A percentile compares a stretch with the other conserved stretches of the same genome.
These are phyloP conservation scores for Nymphalis io DNA, from an alignment of 1,140 invertebrate genomes.

Conservation along the genomic window DNA sequence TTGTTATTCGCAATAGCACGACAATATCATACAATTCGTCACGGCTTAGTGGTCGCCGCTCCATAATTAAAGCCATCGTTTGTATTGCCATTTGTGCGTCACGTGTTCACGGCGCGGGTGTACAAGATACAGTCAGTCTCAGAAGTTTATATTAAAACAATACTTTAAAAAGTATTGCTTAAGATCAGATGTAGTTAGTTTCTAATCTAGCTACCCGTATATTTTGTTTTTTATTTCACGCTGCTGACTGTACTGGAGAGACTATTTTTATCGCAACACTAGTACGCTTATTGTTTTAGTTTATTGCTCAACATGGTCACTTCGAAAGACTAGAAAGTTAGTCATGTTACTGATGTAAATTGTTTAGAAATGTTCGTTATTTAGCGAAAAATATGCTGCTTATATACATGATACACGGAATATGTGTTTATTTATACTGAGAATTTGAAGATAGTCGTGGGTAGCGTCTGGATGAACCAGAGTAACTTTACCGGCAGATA, in stretches of 20 bases:
- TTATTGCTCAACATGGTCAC: background rate
- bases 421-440: too few relatives aligned
- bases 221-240: background rate
- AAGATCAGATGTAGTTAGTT: background rate
- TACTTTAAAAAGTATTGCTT: background rate
- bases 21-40: slow-evolving; percentile 22
- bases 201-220: background rate
- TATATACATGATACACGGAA: too few relatives aligned
- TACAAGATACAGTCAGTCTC: slow-evolving; percentile 12
- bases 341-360: background rate
- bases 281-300: slow-evolving; percentile 5
- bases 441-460: too few relatives aligned
- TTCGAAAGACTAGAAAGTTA: background rate
- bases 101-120: slow-evolving; percentile 13
- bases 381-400: too few relatives aligned
- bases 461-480: too few relatives aligned
- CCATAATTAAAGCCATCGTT: slow-evolving; percentile 24
- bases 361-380: too few relatives aligned
- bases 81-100: slow-evolving; percentile 24
- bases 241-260: background rate
- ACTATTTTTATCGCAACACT: slow-evolving; percentile 2
- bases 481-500: too few relatives aligned
- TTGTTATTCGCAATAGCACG: slow-evolving; percentile 21
- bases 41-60: slow-evolving; percentile 26
- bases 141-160: background rate